Percentiles rank a stretch among this genome's conserved stretches.
Evolutionary conservation across 92 coral and sea anemone genomes (phyloP).

Genomic region (Micromussa lordhowensis): DNA sequence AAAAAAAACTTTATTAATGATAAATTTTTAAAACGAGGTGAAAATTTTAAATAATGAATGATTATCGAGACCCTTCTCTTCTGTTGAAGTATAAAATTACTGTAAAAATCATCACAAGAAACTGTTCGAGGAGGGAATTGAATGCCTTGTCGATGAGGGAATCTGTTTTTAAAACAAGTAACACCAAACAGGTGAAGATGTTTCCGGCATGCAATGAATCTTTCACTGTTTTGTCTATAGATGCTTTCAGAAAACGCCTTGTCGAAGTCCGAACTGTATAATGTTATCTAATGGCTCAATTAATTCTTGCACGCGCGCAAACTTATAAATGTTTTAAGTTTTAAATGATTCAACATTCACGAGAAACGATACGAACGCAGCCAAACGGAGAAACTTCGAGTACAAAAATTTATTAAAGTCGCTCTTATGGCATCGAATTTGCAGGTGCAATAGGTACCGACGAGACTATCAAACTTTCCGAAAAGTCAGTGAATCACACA

Average conservation of each 20-base stretch:
- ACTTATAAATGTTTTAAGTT: conserved; percentile 5
- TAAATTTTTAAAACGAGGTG: not conserved
- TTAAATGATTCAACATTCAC: not conserved
- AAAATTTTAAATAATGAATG: no score
- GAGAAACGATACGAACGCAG: not conserved
- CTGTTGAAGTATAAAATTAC: no score
- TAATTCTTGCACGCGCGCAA: not conserved
- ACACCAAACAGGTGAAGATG: not conserved
- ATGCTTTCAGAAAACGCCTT: not conserved
- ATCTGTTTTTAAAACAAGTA: not conserved
- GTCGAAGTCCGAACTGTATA: not conserved
- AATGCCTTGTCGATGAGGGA: no score
- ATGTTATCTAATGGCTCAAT: not conserved
- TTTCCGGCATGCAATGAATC: not conserved
- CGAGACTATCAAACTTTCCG: not conserved
- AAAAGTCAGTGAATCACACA: not conserved
- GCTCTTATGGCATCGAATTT: not conserved
- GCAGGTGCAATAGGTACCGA: not conserved
- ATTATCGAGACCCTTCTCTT: no score
- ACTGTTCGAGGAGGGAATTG: no score
- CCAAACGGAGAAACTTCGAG: no score
- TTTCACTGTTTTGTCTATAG: no score
- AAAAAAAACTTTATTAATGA: no score
- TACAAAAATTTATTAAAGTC: no score
- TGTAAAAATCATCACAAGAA: no score